Percentiles rank a stretch among this genome's conserved stretches.
These are phyloP conservation scores for Eupeodes corollae DNA, from an alignment of 1,140 invertebrate genomes.

Conservation along the genomic window DNA sequence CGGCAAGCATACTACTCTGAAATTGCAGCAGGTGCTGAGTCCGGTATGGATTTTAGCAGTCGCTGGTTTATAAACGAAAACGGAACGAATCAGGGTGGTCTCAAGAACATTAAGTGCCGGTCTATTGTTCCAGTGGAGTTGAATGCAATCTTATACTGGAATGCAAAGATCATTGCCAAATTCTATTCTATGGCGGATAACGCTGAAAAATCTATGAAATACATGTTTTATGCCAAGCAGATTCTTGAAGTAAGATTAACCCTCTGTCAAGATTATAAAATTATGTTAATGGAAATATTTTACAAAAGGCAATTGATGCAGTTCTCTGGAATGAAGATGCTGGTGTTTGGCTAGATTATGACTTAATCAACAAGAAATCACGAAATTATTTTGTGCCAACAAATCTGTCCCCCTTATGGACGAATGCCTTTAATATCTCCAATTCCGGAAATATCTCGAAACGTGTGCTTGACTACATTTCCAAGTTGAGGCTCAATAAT, in stretches of 20 bases:
- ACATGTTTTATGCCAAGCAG: constrained; percentile 43
- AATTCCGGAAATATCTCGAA: constrained; percentile 50
- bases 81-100: constrained; percentile 59
- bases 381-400: constrained; percentile 77
- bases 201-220: constrained; percentile 46
- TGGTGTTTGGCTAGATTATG: constrained; percentile 75
- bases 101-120: constrained; percentile 57
- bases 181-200: constrained; percentile 55
- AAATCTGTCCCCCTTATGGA: constrained; percentile 73
- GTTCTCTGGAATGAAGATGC: constrained; percentile 74
- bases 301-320: constrained; percentile 3
- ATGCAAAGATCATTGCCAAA: constrained; percentile 56
- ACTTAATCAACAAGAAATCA: constrained; percentile 50
- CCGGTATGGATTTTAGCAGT: constrained; percentile 85
- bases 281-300: no score
- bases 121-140: constrained; percentile 76
- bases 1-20: constrained; percentile 63
- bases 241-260: constrained; percentile 41
- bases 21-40: constrained; percentile 75
- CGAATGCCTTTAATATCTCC: constrained; percentile 49
- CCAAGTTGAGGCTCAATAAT: no score
- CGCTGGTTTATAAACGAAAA: constrained; percentile 62
- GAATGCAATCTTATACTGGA: constrained; percentile 70
- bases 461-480: no score
- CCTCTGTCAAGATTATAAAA: not conserved